Evolutionary conservation across 1,140 invertebrate species (phyloP).

Genomic region (Drosophila triauraria): DNA sequence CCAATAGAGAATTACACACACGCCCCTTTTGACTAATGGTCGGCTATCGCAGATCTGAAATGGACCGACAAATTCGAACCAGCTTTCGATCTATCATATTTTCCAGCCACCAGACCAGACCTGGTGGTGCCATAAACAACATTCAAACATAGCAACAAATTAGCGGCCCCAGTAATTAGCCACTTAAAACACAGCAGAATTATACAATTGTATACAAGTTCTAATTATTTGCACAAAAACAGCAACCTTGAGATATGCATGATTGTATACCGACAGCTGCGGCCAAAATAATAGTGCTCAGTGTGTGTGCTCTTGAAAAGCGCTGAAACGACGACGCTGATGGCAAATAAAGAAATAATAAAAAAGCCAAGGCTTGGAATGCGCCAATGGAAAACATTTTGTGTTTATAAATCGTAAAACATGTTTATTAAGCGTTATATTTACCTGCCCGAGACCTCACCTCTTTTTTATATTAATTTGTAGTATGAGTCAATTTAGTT

Average conservation of each 20-base stretch:
- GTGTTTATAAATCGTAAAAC: slow-evolving; percentile 38
- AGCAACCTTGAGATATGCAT: slow-evolving; percentile 61
- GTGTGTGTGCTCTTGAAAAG: slow-evolving; percentile 29
- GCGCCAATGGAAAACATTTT: slow-evolving; percentile 8
- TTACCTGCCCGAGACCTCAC: neutral
- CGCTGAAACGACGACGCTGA: slow-evolving; percentile 5
- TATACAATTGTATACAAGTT: slow-evolving; percentile 62
- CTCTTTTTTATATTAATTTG: slow-evolving; percentile 9
- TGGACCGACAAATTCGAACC: slow-evolving; percentile 33
- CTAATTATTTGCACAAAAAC: slow-evolving; percentile 69
- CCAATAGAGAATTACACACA: neutral
- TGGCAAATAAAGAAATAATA: slow-evolving; percentile 20
- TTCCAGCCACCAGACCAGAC: slow-evolving; percentile 20
- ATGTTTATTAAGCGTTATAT: slow-evolving; percentile 26
- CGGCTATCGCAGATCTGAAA: slow-evolving; percentile 30
- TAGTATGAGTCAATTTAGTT: slow-evolving; percentile 1
- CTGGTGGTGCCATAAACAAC: slow-evolving; percentile 28
- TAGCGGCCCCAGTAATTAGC: slow-evolving; percentile 47
- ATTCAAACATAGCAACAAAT: slow-evolving; percentile 35
- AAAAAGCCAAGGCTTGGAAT: slow-evolving; percentile 9
- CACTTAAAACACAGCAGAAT: slow-evolving; percentile 47
- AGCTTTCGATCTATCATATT: slow-evolving; percentile 40
- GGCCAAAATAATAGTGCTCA: slow-evolving; percentile 27
- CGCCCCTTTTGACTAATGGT: slow-evolving; percentile 22
- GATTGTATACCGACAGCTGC: slow-evolving; percentile 29